Percentiles rank a stretch among this genome's conserved stretches.
Conservation (phyloP, 1,140 invertebrate species). For the Drosophila lini region DNA sequence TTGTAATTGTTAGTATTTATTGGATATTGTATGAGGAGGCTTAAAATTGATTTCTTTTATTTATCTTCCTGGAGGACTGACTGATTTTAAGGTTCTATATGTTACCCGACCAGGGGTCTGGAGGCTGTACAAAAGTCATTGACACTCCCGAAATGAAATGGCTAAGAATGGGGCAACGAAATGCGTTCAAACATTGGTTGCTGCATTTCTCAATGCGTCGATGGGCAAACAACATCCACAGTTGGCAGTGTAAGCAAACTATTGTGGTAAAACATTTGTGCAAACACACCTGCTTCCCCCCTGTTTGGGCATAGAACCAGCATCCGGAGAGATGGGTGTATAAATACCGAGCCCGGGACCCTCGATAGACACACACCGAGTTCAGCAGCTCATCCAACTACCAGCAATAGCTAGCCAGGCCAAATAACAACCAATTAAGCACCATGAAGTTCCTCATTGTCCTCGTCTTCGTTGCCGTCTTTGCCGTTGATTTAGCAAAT, state of each 20-base stretch:
- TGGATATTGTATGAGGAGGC: not conserved
- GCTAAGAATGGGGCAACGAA: conserved; percentile 6
- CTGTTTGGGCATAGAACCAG: not conserved
- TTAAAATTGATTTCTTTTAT: not conserved
- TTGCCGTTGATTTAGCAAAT: conserved; percentile 9
- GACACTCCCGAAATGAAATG: conserved; percentile 17
- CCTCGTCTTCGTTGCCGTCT: conserved; percentile 30
- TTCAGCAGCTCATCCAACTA: conserved; percentile 36
- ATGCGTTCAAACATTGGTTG: conserved; percentile 30
- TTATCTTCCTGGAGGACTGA: conserved; percentile 2
- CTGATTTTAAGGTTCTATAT: not conserved
- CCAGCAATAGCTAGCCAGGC: conserved; percentile 14
- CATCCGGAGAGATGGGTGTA: conserved; percentile 22
- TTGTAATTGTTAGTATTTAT: conserved; percentile 8
- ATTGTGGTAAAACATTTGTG: conserved; percentile 54
- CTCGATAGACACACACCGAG: conserved; percentile 54
- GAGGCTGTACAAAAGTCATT: conserved; percentile 20
- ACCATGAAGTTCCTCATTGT: conserved; percentile 63
- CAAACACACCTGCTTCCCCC: conserved; percentile 34
- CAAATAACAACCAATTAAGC: not conserved
- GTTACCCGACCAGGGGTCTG: not conserved
- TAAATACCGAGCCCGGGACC: conserved; percentile 46
- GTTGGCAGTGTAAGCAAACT: conserved; percentile 18
- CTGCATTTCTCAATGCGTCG: conserved; percentile 55
- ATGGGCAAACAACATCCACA: conserved; percentile 35